Base-by-base conservation (phyloP, 2,113 vertebrate genomes). In the Neopipo cinnamomea region DNA sequence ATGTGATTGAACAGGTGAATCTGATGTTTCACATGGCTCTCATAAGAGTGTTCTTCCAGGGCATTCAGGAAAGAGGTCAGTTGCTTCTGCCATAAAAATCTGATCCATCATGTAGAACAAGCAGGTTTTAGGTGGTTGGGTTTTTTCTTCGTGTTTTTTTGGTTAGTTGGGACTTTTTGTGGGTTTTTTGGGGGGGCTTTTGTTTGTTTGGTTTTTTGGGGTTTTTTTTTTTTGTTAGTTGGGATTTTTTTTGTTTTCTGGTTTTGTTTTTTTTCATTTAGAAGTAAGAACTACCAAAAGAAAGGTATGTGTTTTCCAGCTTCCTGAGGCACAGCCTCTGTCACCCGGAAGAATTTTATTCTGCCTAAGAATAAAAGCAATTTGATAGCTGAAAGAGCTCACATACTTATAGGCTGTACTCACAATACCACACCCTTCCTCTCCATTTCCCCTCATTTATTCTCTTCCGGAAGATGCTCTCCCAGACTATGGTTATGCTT, bases 161-260 rank as follows among this genome's bases (percentile, higher is more conserved):
- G 8, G 18, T 11, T 18, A 10, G 28, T 11, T 53, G 25, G 49
- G 25, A 27, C 39, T 39, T 17, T 39, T 61, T 14, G 35, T 11
- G 20, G 13, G 6, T 27, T 50, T 23, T 13, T 0, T 25, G 1
- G 5, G 7, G n/a, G n/a, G n/a, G n/a, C n/a, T n/a, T 41, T 41
- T 41, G 41, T 41, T 41, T 13, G 41, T 42, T 42, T 42, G 41
- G 41, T 42, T 42, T 42, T 42, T n/a, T n/a, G n/a, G n/a, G 6
- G 41, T 41, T 41, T 14, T 12, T 5, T 41, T 41, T 41, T 41
- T 14, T 41, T 41, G n/a, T n/a, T n/a, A n/a, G n/a, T n/a, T n/a
- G n/a, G n/a, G 6, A 13, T 41, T 41, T 14, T 12, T 5, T 41
- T 41, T 41, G 12, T 14, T 41, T 41, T n/a, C n/a, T n/a, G 8